Evolutionary conservation across 2,113 vertebrate genomes (phyloP).

Genomic region (Mesitornis unicolor): DNA sequence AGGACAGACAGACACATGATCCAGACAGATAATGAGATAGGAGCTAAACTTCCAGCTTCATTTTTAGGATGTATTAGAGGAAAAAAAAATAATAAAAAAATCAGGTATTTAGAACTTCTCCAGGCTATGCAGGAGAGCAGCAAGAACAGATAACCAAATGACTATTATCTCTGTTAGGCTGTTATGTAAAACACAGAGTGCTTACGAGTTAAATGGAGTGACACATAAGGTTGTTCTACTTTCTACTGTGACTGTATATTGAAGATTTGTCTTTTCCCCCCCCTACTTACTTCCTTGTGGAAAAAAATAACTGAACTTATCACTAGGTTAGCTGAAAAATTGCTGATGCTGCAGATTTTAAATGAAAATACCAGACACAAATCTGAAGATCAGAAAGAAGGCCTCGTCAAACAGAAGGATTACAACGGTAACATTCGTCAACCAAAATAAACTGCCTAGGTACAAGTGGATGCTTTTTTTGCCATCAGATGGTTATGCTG

Average conservation of each 20-base stretch:
- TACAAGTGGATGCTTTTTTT: not conserved
- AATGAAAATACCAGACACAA: not conserved
- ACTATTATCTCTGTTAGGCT: not conserved
- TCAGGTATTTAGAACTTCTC: not conserved
- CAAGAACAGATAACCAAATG: not conserved
- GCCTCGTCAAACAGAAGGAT: not conserved
- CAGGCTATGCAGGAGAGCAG: not conserved
- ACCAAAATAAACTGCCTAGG: not conserved
- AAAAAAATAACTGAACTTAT: not conserved
- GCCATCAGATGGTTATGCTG: too few relatives aligned
- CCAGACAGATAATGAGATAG: not conserved
- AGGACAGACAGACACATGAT: not conserved
- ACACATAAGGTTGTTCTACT: not conserved
- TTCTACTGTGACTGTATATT: not conserved
- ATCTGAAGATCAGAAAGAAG: not conserved
- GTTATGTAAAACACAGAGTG: not conserved
- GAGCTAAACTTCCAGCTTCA: not conserved
- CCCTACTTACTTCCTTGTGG: not conserved
- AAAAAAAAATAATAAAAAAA: not conserved
- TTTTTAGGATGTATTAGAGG: not conserved
- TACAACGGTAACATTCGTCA: accelerated
- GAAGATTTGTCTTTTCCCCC: not conserved
- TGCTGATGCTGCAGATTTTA: not conserved
- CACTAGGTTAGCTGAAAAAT: not conserved
- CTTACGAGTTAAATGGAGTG: not conserved